Evolutionary conservation across 2,113 vertebrate species (phyloP).

Genomic region (Chaenogobius annularis): DNA sequence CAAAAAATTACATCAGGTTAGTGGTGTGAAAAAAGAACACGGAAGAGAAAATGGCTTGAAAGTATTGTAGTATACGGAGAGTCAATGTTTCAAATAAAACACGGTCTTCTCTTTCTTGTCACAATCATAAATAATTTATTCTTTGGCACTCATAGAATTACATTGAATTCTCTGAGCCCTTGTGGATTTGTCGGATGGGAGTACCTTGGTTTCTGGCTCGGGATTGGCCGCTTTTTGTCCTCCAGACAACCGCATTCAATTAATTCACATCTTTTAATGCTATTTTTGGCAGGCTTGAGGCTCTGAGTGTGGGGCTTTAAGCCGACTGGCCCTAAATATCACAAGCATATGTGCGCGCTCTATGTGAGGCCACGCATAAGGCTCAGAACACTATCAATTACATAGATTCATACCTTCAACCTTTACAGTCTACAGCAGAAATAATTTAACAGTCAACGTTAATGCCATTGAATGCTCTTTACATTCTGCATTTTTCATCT

Average conservation of each 20-base stretch:
- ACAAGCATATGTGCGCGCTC: conserved; percentile 12
- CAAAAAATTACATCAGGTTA: no score
- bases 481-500: neutral
- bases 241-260: conserved; percentile 33
- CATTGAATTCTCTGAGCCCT: neutral
- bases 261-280: conserved; percentile 11
- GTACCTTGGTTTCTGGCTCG: neutral
- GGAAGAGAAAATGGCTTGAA: neutral
- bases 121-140: neutral
- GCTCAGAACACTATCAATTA: conserved; percentile 25
- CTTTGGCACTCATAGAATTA: conserved; percentile 2
- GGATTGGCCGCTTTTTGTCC: conserved; percentile 14
- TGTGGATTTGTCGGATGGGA: neutral
- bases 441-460: neutral
- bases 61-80: neutral
- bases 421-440: conserved; percentile 4
- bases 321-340: conserved; percentile 39
- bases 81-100: neutral
- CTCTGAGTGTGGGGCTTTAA: neutral
- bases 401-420: conserved; percentile 11
- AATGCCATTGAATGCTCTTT: neutral
- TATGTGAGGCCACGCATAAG: conserved; percentile 31
- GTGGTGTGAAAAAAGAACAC: neutral
- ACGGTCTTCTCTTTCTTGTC: neutral
- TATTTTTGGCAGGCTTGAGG: conserved; percentile 10